Percentiles rank a stretch among this genome's conserved stretches.
phyloP scores from a whole-genome alignment of 53 echinoderm and acorn worm genomes.

The Pentamera pediparva region DNA sequence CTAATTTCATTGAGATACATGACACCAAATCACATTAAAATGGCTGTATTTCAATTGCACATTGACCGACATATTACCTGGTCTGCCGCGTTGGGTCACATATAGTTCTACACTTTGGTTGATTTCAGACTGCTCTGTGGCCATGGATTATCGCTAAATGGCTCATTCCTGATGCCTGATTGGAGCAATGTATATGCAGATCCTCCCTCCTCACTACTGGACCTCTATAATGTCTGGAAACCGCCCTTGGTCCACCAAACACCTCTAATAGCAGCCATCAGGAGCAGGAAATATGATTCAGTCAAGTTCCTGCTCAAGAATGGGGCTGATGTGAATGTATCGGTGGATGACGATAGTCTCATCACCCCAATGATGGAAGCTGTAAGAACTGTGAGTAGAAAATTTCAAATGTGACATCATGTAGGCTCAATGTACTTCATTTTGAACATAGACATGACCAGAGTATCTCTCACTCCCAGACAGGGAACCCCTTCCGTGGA shows the following conservation, averaged over 20 bases:
- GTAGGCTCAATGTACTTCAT: too few relatives aligned
- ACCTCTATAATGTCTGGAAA: conserved; percentile 4
- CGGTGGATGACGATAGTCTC: conserved; percentile 18
- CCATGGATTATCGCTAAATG: neutral
- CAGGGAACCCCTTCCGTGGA: too few relatives aligned
- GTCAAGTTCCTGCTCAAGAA: conserved; percentile 58
- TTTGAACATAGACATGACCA: too few relatives aligned
- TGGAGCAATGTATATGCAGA: neutral
- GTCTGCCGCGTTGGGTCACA: too few relatives aligned
- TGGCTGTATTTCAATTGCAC: too few relatives aligned
- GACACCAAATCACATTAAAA: neutral
- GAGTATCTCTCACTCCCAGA: too few relatives aligned
- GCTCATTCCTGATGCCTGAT: neutral
- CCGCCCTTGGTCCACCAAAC: conserved; percentile 31
- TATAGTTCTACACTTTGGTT: too few relatives aligned
- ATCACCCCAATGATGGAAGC: conserved; percentile 86
- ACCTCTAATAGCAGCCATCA: conserved; percentile 31
- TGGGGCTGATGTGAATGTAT: conserved; percentile 68
- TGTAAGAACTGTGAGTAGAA: conserved; percentile 63
- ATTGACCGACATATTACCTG: too few relatives aligned
- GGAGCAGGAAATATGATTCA: conserved; percentile 11
- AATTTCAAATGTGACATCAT: too few relatives aligned
- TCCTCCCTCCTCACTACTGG: neutral
- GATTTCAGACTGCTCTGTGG: neutral
- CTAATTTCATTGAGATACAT: neutral